Evolutionary conservation across 2,113 vertebrate genomes (phyloP), one percentile per base, ranked within the genome.

Genomic region (Zosterops borbonicus): DNA sequence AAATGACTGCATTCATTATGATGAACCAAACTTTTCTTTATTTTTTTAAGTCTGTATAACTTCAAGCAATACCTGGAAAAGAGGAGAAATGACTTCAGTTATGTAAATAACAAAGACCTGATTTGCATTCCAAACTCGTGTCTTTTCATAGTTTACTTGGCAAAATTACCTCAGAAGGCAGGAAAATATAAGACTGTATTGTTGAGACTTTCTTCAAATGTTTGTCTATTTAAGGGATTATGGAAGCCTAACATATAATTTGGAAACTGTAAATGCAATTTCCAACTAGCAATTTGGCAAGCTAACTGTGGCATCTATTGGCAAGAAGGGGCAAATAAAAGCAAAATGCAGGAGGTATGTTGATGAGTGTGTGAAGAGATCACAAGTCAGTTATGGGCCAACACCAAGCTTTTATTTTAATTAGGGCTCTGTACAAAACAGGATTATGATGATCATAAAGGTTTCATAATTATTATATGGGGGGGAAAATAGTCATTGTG

Each of bases 261-360:
- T 85, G 56, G 79, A 63, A 95, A 88, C 73, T 33, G 17, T 35
- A 79, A 75, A 46, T 42, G 47, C 25, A 59, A 31, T 90, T 90
- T 88, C 76, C 53, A 86, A 4, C 33, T 37, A 58, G 25, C 67
- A 76, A 60, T 89, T 80, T 92, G 92, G 58, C 80, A 80, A 73
- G 52, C 35, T 63, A 79, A 56, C 62, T 71, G 47, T 68, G 56
- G 42, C 65, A 75, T 70, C 86, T 67, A 53, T 55, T 63, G 65
- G 52, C 75, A 90, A 90, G 70, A 87, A 75, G 75, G 24, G 71
- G 67, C 31, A 88, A 63, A 92, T 83, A 75, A 92, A 92, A 88
- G 25, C 70, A 92, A 88, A 86, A 71, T 46, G 35, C 22, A 75
- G 58, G 46, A 79, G 65, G 42, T 55, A n/a, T n/a, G 28, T 49